Percentiles rank a stretch among this genome's conserved stretches.
Evolutionary conservation across 2,113 vertebrate species (phyloP).

Genomic region (Saguinus imperator): DNA sequence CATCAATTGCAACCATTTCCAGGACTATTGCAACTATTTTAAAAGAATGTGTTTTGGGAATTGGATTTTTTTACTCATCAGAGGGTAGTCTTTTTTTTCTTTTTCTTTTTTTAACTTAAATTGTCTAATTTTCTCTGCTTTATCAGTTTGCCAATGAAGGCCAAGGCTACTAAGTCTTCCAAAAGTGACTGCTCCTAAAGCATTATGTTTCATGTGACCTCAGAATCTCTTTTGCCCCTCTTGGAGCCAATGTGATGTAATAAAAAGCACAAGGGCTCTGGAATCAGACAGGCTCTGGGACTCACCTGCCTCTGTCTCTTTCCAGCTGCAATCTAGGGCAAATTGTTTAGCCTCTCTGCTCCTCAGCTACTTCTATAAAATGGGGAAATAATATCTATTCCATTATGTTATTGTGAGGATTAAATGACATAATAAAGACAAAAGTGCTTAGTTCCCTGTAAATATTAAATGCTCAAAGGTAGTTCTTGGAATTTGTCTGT

Average conservation of each 20-base stretch:
- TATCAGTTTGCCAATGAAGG: conserved; percentile 20
- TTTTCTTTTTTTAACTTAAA: neutral
- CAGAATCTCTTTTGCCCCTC: neutral
- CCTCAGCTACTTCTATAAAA: neutral
- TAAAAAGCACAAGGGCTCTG: neutral
- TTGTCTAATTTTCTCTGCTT: neutral
- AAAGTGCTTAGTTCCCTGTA: neutral
- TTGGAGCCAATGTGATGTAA: neutral
- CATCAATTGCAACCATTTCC: neutral
- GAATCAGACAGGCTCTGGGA: neutral
- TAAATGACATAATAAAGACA: neutral
- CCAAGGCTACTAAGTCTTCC: conserved; percentile 21
- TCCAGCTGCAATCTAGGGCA: neutral
- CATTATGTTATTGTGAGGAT: neutral
- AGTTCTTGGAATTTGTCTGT: neutral
- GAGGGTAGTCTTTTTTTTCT: neutral
- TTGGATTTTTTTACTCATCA: conserved; percentile 24
- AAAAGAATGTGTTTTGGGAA: conserved; percentile 5
- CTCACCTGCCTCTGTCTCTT: neutral
- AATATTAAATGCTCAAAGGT: neutral
- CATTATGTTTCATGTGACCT: neutral
- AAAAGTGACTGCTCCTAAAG: neutral
- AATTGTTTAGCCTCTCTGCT: neutral
- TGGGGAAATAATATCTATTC: neutral
- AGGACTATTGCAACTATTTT: neutral